Evolutionary conservation across 2,797 vertebrate species (phyloP).

Genomic region (Spinus pinus): DNA sequence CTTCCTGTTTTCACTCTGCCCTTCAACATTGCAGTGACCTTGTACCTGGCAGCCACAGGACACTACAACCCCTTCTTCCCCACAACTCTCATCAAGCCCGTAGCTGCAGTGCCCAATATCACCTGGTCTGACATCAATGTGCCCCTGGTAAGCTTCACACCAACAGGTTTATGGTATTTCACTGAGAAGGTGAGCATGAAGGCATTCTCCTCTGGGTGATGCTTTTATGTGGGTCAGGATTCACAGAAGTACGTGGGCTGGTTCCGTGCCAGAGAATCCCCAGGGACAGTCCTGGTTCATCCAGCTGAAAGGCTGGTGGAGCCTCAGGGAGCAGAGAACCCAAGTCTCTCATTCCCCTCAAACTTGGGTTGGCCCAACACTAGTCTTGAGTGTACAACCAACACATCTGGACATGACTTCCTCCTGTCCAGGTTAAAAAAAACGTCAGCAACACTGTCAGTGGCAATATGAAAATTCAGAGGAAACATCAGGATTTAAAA

Average conservation of each 20-base stretch:
- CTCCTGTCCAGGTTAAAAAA: not conserved
- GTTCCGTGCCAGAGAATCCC: not conserved
- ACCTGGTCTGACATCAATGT: conserved; percentile 87
- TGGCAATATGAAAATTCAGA: not conserved
- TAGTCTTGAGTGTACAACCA: too few species aligned
- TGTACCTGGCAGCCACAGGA: conserved; percentile 89
- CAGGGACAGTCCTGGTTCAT: not conserved
- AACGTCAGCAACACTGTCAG: not conserved
- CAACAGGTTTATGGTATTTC: not conserved
- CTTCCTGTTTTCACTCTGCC: conserved; percentile 92
- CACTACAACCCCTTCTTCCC: conserved; percentile 91
- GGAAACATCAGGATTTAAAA: not conserved
- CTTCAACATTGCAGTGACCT: conserved; percentile 88
- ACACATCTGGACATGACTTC: not conserved
- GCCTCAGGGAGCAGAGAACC: not conserved
- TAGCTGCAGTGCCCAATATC: conserved; percentile 82
- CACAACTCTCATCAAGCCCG: conserved; percentile 83
- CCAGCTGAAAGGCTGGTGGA: not conserved
- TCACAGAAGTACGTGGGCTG: accelerated
- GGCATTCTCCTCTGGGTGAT: not conserved
- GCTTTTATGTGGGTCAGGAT: accelerated
- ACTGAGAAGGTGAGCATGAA: not conserved
- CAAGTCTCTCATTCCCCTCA: not conserved
- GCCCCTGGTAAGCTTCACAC: conserved; percentile 77
- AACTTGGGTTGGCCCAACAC: not conserved